phyloP scores from a whole-genome alignment of 2,888 invertebrate species.

The Congeria kusceri region DNA sequence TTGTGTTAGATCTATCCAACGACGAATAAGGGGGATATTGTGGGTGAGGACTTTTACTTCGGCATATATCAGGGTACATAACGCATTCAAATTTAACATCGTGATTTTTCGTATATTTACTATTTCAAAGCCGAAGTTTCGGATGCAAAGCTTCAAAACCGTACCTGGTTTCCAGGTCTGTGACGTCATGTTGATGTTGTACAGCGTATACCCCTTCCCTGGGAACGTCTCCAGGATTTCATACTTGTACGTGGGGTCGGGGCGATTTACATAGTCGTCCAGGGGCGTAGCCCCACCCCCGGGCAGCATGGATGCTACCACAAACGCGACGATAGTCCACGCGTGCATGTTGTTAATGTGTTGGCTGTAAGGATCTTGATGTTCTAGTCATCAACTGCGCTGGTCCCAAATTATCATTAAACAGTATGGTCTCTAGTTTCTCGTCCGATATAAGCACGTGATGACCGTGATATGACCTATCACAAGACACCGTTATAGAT shows the following conservation, averaged over 20 bases:
- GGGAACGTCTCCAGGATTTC: conserved; percentile 56
- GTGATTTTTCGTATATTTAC: no score
- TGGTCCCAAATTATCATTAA: background rate
- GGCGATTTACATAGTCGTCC: conserved; percentile 71
- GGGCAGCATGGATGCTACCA: conserved; percentile 10
- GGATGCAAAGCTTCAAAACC: no score
- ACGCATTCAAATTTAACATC: no score
- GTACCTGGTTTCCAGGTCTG: conserved; percentile 76
- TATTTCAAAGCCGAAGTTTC: no score
- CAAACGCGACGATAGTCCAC: background rate
- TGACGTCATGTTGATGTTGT: conserved; percentile 75
- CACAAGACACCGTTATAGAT: no score
- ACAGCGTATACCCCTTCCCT: conserved; percentile 67
- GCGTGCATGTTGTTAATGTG: no score
- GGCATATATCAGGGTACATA: no score
- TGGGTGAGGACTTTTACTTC: no score
- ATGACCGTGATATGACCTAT: no score
- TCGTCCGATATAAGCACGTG: background rate
- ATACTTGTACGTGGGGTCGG: conserved; percentile 71
- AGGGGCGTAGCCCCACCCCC: conserved; percentile 60
- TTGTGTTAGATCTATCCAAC: no score
- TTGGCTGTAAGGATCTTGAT: no score
- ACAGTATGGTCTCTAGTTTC: background rate
- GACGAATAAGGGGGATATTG: no score
- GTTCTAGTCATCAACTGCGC: background rate